Base-by-base conservation (phyloP, 2,797 vertebrate genomes). In the Protosalanx chinensis region DNA sequence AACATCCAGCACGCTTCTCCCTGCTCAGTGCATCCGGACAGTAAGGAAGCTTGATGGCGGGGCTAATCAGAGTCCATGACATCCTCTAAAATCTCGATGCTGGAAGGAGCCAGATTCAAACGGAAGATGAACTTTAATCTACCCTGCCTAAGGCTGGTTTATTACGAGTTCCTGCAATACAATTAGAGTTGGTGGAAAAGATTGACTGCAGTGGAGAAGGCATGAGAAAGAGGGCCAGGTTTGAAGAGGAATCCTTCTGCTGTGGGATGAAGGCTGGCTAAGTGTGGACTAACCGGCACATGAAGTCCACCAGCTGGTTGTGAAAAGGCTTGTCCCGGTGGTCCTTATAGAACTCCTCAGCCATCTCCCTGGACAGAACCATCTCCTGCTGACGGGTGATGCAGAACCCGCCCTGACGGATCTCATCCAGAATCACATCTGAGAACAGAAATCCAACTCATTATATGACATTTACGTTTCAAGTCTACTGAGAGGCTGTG, bases 321-420 rank as follows among this genome's bases (percentile, higher is more conserved):
- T 92, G 98, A 88, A 95, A 97, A 1, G 91, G 82, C 85, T 93
- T 93, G 61, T 89, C 91, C 82, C 80, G 67, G 29, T 96, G 93
- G 70, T 92, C 89, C 74, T 86, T 90, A 88, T 97, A 98, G 87
- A 98, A 91, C 81, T 94, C 90, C 71, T 83, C 79, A 5, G 93
- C 93, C 79, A 90, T 81, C 68, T 96, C 92, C 64, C 12, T 84
- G 49, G 85, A 91, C 72, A 98, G 87, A 62, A 88, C 2, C 1
- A 74, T 76, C 86, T 96, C 94, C 80, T 93, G 95, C 81, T 91
- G 30, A 62, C 82, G 87, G 16, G 82, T 85, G n/a, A 98, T 84
- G 4, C 78, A 85, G 89, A 98, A 98, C 32, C 93, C 92, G 66
- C 78, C 78, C 0, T 84, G 69, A 62, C 73, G 81, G 68, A 95